Percentiles rank a stretch among this genome's conserved stretches.
phyloP scores from a whole-genome alignment of 1,140 invertebrate species.

The Phortica variegata region DNA sequence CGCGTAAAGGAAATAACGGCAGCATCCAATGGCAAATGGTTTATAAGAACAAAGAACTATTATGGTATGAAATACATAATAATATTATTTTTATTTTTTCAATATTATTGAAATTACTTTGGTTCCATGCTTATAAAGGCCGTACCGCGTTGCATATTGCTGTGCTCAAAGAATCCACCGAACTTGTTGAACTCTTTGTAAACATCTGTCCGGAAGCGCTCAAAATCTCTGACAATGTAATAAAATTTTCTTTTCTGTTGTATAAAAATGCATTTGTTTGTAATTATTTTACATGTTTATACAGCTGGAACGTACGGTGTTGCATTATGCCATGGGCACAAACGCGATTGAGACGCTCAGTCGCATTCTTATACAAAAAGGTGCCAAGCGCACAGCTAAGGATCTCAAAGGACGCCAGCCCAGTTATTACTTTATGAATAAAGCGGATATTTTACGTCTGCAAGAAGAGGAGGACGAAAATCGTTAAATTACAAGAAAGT shows the following conservation, averaged over 20 bases:
- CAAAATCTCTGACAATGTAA: slow-evolving; percentile 81
- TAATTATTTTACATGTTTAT: background rate
- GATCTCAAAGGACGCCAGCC: slow-evolving; percentile 86
- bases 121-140: slow-evolving; percentile 33
- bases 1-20: slow-evolving; percentile 65
- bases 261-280: background rate
- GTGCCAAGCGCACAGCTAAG: slow-evolving; percentile 77
- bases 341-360: slow-evolving; percentile 79
- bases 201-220: slow-evolving; percentile 72
- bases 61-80: slow-evolving; percentile 56
- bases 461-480: slow-evolving; percentile 75
- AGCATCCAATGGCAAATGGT: slow-evolving; percentile 63
- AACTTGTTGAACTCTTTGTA: slow-evolving; percentile 74
- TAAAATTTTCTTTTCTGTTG: slow-evolving; percentile 55
- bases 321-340: slow-evolving; percentile 89
- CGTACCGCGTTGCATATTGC: slow-evolving; percentile 79
- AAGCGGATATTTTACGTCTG: slow-evolving; percentile 79
- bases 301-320: slow-evolving; percentile 79
- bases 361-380: slow-evolving; percentile 75
- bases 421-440: slow-evolving; percentile 91
- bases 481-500: slow-evolving; percentile 26
- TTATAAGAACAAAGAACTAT: slow-evolving; percentile 75
- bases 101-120: background rate
- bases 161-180: slow-evolving; percentile 75
- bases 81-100: background rate